Percentiles rank a stretch among this genome's conserved stretches.
Conservation (phyloP, 2,797 vertebrate genomes). For the Acipenser ruthenus region DNA sequence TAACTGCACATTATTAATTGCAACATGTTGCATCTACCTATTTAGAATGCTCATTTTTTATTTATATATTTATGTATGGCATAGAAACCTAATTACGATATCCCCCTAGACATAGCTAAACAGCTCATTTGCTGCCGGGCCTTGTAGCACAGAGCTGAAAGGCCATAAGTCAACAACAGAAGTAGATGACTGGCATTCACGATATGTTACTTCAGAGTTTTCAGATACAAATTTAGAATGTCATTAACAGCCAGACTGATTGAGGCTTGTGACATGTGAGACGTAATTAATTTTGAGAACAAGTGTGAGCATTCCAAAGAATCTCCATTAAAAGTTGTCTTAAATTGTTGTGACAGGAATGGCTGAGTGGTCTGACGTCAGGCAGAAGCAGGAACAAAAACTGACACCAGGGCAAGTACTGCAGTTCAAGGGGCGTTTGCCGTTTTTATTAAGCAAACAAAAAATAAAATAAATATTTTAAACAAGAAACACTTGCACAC, state of each 20-base stretch:
- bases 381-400: too few species aligned
- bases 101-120: slow-evolving; percentile 51
- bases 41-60: slow-evolving; percentile 41
- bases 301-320: slow-evolving; percentile 50
- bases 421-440: too few species aligned
- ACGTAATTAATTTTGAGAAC: slow-evolving; percentile 55
- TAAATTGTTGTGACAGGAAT: slow-evolving; percentile 32
- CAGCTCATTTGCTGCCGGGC: slow-evolving; percentile 50
- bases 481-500: too few species aligned
- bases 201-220: slow-evolving; percentile 39
- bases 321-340: slow-evolving; percentile 45
- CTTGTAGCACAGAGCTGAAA: slow-evolving; percentile 26
- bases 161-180: slow-evolving; percentile 40
- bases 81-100: slow-evolving; percentile 53
- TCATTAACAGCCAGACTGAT: slow-evolving; percentile 38
- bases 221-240: slow-evolving; percentile 43
- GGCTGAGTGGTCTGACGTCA: too few species aligned
- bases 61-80: slow-evolving; percentile 62
- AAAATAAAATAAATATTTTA: too few species aligned
- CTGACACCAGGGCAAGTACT: too few species aligned
- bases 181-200: slow-evolving; percentile 46
- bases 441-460: too few species aligned
- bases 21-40: slow-evolving; percentile 24
- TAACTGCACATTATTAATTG: slow-evolving; percentile 56
- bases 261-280: slow-evolving; percentile 50